phyloP scores from a whole-genome alignment of 2,113 vertebrate genomes.

The Oryzias melastigma region DNA sequence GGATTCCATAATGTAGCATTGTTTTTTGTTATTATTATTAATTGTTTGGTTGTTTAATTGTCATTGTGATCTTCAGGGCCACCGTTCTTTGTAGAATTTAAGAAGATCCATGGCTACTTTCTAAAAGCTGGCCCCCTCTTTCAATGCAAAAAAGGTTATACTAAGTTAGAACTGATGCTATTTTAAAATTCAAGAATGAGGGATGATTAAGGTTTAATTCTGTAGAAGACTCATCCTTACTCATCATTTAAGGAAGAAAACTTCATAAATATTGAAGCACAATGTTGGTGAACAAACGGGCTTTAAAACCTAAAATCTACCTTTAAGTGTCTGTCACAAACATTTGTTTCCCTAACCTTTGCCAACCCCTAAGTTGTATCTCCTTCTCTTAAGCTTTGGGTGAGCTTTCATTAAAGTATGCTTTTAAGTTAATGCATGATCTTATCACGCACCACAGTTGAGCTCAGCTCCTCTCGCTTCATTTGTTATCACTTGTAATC shows the following conservation, averaged over 20 bases:
- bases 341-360: constrained; percentile 51
- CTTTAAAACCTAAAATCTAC: background rate
- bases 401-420: constrained; percentile 69
- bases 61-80: too few relatives aligned
- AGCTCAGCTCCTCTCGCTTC: constrained; percentile 48
- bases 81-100: too few relatives aligned
- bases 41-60: too few relatives aligned
- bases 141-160: too few relatives aligned
- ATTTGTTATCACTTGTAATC: constrained; percentile 68
- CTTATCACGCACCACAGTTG: constrained; percentile 62
- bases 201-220: too few relatives aligned
- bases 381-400: constrained; percentile 36
- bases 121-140: too few relatives aligned
- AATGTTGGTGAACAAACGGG: background rate
- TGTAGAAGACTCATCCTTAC: too few relatives aligned
- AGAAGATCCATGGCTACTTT: too few relatives aligned
- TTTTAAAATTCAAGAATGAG: too few relatives aligned
- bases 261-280: background rate
- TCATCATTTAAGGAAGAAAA: background rate
- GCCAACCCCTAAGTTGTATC: constrained; percentile 23
- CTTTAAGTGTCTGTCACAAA: background rate
- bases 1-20: too few relatives aligned
- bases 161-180: too few relatives aligned
- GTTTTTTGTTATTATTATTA: too few relatives aligned
- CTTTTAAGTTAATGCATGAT: constrained; percentile 72